phyloP scores from a whole-genome alignment of 2,113 vertebrate genomes.

The Haemorhous mexicanus region DNA sequence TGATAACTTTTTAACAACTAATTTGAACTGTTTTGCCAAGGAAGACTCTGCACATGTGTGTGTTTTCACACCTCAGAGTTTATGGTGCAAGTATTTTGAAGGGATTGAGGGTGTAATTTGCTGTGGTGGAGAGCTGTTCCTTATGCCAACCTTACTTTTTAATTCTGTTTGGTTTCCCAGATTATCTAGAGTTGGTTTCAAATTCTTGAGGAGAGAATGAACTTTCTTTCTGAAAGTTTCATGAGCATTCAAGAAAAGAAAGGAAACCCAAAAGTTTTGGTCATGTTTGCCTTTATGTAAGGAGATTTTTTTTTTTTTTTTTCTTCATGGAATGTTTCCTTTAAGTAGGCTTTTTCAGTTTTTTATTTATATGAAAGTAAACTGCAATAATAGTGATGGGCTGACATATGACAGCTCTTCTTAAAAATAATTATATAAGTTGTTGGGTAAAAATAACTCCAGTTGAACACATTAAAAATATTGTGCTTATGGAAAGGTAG shows the following conservation, averaged over 20 bases:
- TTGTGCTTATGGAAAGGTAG: background rate
- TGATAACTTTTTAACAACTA: background rate
- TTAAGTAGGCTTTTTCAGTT: background rate
- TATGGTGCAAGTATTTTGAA: background rate
- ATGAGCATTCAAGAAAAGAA: background rate
- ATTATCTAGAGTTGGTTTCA: background rate
- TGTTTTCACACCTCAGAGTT: background rate
- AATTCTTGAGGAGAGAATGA: background rate
- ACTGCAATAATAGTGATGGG: background rate
- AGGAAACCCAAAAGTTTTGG: background rate
- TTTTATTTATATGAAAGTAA: background rate
- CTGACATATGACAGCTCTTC: background rate
- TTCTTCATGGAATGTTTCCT: background rate
- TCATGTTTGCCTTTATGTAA: background rate
- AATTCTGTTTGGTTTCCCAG: background rate
- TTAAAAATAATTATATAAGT: background rate
- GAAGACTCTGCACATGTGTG: fast-evolving
- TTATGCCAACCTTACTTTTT: background rate
- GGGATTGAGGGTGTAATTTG: background rate
- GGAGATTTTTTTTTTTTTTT: background rate
- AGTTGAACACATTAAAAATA: background rate
- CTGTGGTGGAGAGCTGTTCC: background rate
- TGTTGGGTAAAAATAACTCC: constrained; percentile 1
- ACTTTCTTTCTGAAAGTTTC: background rate
- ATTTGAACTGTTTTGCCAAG: background rate